Evolutionary conservation across 2,113 vertebrate species (phyloP), one percentile per base, ranked within the genome.

Genomic region (Lynx canadensis): DNA sequence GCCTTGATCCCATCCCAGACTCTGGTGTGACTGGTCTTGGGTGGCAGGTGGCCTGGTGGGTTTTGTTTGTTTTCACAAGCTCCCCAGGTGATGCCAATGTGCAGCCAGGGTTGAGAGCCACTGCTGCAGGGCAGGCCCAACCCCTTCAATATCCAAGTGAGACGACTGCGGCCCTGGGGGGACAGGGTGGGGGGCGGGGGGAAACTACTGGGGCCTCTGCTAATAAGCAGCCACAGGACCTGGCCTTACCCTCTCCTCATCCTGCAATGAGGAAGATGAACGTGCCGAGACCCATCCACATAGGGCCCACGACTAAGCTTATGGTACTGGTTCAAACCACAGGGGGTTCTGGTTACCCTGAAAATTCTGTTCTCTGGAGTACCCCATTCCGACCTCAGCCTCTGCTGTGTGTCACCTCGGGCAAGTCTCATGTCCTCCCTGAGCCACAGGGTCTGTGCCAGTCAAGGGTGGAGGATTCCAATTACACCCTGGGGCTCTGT

Each of bases 331-430:
- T 25, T 57, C 63, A 45, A 66, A 50, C 52, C 27, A 31, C 60
- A 52, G 41, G 5, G 36, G 11, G 57, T 36, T 38, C 81, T 52
- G 25, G 57, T 36, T 23, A 60, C 33, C 29, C 12, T 25, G 63
- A 81, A 97, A 93, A 95, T n/a, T 92, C 92, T 29, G 68, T 71
- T 41, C 96, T 55, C 84, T 96, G 95, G 73, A 41, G 84, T 36
- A 69, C 76, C 57, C 55, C 69, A 11, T 25, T 65, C 16, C 2
- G 74, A 80, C 68, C 0, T 0, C 23, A 95, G 86, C 78, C 73
- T 96, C 63, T 81, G 81, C 18, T 80, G 18, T 25, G 4, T 9
- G 4, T 45, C 1, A 3, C 11, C 41, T 36, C 31, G 25, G 85
- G 25, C 57, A n/a, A 45, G 50, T 38, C 25, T 57, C 3, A 0